These are phyloP conservation scores for Melinaea marsaeus DNA, from an alignment of 2,888 invertebrate genomes.

Conservation along the genomic window DNA sequence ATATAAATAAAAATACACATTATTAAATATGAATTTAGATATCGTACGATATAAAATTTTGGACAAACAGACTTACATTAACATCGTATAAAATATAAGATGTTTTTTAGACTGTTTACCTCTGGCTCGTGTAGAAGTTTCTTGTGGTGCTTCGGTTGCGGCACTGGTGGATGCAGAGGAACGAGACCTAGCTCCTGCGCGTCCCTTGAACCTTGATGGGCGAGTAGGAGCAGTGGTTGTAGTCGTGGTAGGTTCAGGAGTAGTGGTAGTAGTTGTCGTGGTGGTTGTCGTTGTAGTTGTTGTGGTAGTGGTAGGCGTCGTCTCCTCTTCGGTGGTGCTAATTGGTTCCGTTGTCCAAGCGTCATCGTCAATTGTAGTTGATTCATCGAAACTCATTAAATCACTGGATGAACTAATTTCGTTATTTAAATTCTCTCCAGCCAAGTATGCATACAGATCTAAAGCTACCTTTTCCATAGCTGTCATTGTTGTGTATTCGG, in stretches of 20 bases:
- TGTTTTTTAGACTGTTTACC: slow-evolving; percentile 47
- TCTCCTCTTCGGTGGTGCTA: slow-evolving; percentile 68
- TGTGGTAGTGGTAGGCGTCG: slow-evolving; percentile 74
- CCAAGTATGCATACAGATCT: slow-evolving; percentile 88
- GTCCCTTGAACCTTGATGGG: slow-evolving; percentile 66
- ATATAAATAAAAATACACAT: slow-evolving; percentile 11
- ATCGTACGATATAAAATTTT: not conserved
- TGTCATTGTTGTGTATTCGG: slow-evolving; percentile 81
- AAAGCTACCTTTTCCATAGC: slow-evolving; percentile 89
- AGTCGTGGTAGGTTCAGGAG: slow-evolving; percentile 70
- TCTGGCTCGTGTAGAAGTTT: slow-evolving; percentile 70
- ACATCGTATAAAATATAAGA: not conserved
- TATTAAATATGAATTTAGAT: slow-evolving; percentile 4
- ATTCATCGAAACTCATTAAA: slow-evolving; percentile 55
- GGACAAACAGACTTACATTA: too few relatives aligned
- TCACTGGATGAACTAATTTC: slow-evolving; percentile 67
- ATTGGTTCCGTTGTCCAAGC: slow-evolving; percentile 67
- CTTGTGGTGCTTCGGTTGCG: slow-evolving; percentile 65
- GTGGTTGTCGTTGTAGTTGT: slow-evolving; percentile 78
- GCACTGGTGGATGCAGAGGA: slow-evolving; percentile 63
- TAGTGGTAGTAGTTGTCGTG: slow-evolving; percentile 76
- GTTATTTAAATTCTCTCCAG: slow-evolving; percentile 80
- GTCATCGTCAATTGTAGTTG: slow-evolving; percentile 60
- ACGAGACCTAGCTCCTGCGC: slow-evolving; percentile 65
- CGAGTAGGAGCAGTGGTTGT: slow-evolving; percentile 64